Percentiles rank a stretch among this genome's conserved stretches.
Conservation (phyloP, 1,140 invertebrate genomes). For the Sitophilus oryzae region DNA sequence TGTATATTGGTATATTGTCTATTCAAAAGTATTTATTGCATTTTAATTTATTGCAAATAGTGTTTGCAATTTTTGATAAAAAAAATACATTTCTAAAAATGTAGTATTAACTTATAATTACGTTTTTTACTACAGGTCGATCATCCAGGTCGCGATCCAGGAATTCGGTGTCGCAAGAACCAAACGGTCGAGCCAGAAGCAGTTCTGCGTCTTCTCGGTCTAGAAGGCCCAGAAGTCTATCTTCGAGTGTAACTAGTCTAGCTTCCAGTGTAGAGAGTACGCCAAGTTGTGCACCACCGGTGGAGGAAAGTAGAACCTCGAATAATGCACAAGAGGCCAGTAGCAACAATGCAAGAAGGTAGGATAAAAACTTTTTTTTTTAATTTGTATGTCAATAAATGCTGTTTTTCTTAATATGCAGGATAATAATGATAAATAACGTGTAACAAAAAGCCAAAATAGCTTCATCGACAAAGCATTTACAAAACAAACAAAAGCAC, state of each 20-base stretch:
- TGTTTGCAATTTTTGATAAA: neutral
- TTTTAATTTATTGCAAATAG: too few species aligned
- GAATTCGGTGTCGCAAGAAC: slow-evolving; percentile 27
- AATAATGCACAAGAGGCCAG: neutral
- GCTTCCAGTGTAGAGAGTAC: slow-evolving; percentile 38
- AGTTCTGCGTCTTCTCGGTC: slow-evolving; percentile 39
- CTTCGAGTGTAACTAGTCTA: slow-evolving; percentile 39
- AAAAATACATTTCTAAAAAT: neutral
- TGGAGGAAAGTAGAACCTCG: neutral
- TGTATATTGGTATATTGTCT: too few species aligned
- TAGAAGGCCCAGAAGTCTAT: slow-evolving; percentile 36
- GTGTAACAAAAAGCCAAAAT: too few species aligned
- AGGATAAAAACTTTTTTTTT: too few species aligned
- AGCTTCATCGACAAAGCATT: too few species aligned
- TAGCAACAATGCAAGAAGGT: slow-evolving; percentile 1
- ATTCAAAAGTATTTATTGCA: too few species aligned
- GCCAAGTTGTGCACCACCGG: slow-evolving; percentile 23
- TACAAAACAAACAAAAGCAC: too few species aligned
- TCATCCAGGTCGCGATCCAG: slow-evolving; percentile 21
- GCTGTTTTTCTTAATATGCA: too few species aligned
- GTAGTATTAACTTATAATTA: neutral
- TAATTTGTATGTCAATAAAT: too few species aligned
- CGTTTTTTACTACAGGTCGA: neutral
- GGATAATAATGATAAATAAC: too few species aligned
- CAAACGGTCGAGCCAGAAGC: slow-evolving; percentile 33